Percentiles rank a stretch among this genome's conserved stretches.
These are phyloP conservation scores for Oryzias sinensis DNA, from an alignment of 2,797 vertebrate species.

Conservation along the genomic window DNA sequence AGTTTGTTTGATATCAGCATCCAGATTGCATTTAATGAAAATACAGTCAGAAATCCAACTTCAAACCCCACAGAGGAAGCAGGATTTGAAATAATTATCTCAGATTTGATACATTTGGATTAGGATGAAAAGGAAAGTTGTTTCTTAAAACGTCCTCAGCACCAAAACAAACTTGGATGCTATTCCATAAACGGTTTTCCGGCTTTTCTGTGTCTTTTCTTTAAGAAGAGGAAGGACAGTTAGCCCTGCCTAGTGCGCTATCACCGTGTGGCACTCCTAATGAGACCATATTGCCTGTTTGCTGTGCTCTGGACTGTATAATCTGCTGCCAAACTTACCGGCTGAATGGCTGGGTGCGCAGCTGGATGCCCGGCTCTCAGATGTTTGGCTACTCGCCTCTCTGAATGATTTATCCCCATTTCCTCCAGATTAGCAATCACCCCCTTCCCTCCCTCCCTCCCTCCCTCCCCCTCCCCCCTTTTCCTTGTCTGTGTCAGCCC, in stretches of 20 bases:
- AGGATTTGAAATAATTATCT: slow-evolving; percentile 1
- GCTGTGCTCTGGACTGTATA: slow-evolving; percentile 53
- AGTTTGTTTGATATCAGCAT: slow-evolving; percentile 8
- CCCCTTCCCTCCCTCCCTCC: slow-evolving; percentile 11
- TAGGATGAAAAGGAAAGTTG: slow-evolving; percentile 14
- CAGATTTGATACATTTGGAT: slow-evolving; percentile 8
- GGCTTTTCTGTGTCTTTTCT: too few relatives aligned
- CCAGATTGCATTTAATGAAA: neutral
- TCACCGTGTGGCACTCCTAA: slow-evolving; percentile 35
- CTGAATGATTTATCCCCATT: slow-evolving; percentile 49
- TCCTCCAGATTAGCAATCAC: slow-evolving; percentile 51
- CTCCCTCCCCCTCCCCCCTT: slow-evolving; percentile 4
- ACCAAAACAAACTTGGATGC: slow-evolving; percentile 8
- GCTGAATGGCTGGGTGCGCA: slow-evolving; percentile 43
- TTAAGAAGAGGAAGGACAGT: too few relatives aligned
- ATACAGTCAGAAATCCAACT: slow-evolving; percentile 5
- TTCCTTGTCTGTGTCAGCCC: slow-evolving; percentile 30
- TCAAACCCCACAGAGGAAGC: neutral
- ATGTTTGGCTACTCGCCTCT: slow-evolving; percentile 55
- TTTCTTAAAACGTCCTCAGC: slow-evolving; percentile 6
- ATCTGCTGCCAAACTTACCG: slow-evolving; percentile 56
- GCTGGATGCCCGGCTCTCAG: slow-evolving; percentile 45
- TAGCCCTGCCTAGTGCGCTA: slow-evolving; percentile 17
- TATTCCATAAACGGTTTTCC: slow-evolving; percentile 1
- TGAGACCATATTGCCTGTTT: slow-evolving; percentile 47